Conservation (phyloP, 2,797 vertebrate genomes). For the Sebastes variabilis region DNA sequence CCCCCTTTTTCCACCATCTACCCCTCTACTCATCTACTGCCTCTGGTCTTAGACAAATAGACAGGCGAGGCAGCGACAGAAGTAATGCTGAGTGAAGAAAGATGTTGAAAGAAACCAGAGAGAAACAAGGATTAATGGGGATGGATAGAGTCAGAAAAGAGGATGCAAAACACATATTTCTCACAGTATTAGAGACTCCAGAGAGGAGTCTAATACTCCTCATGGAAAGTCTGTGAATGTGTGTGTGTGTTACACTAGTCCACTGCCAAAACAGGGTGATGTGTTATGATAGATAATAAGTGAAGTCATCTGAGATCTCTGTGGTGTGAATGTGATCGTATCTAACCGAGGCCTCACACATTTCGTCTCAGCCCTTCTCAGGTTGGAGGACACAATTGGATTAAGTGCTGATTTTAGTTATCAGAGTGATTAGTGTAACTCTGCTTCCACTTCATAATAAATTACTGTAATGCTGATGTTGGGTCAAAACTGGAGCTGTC, state of each 20-base stretch:
- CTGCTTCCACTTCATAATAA: slow-evolving; percentile 20
- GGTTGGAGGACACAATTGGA: not conserved
- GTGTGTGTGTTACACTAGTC: not conserved
- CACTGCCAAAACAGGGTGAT: slow-evolving; percentile 44
- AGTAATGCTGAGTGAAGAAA: slow-evolving; percentile 41
- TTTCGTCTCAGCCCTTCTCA: not conserved
- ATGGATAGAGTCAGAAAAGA: not conserved
- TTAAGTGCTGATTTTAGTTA: slow-evolving; percentile 20
- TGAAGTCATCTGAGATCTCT: slow-evolving; percentile 49
- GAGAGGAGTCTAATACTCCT: not conserved
- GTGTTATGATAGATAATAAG: slow-evolving; percentile 62
- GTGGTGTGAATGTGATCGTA: slow-evolving; percentile 50
- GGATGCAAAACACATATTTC: slow-evolving; percentile 8
- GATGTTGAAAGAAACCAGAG: slow-evolving; percentile 28
- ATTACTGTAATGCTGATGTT: not conserved
- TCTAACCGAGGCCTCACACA: slow-evolving; percentile 26
- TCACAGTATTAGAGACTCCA: not conserved
- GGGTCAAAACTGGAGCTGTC: not conserved
- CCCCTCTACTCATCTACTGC: slow-evolving; percentile 68
- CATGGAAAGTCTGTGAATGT: not conserved
- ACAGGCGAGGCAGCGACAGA: slow-evolving; percentile 55
- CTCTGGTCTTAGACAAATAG: slow-evolving; percentile 82
- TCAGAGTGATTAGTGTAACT: slow-evolving; percentile 10
- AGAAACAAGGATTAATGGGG: slow-evolving; percentile 4
- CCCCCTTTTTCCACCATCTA: slow-evolving; percentile 53